Conservation (phyloP, 2,888 invertebrate genomes). For the Archips crataeganus region DNA sequence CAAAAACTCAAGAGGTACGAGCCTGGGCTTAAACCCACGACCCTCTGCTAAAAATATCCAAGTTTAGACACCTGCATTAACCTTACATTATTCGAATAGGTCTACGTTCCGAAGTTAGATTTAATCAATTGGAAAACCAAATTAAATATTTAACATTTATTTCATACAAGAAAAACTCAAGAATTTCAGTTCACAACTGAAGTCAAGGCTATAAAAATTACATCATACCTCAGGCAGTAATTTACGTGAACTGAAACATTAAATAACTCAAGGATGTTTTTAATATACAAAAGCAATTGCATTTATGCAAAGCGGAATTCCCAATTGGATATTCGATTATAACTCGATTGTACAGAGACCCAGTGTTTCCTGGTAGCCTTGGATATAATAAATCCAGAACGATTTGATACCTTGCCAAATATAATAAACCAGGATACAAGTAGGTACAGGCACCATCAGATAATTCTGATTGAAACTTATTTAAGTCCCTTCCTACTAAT, state of each 20-base stretch:
- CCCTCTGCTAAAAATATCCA: no score
- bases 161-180: neutral
- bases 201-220: neutral
- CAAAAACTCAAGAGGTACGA: no score
- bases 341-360: neutral
- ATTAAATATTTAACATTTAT: no score
- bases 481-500: no score
- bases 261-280: neutral
- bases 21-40: no score
- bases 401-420: slow-evolving; percentile 22
- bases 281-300: neutral
- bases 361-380: neutral
- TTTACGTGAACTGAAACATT: neutral
- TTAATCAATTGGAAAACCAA: neutral
- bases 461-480: neutral
- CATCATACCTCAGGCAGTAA: neutral
- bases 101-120: neutral
- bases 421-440: neutral
- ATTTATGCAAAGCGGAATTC: neutral
- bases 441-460: neutral
- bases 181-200: neutral
- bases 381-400: slow-evolving; percentile 19
- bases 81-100: neutral
- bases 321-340: neutral
- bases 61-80: no score